Base-by-base conservation (phyloP, 2,888 invertebrate species). In the Bugula neritina region DNA sequence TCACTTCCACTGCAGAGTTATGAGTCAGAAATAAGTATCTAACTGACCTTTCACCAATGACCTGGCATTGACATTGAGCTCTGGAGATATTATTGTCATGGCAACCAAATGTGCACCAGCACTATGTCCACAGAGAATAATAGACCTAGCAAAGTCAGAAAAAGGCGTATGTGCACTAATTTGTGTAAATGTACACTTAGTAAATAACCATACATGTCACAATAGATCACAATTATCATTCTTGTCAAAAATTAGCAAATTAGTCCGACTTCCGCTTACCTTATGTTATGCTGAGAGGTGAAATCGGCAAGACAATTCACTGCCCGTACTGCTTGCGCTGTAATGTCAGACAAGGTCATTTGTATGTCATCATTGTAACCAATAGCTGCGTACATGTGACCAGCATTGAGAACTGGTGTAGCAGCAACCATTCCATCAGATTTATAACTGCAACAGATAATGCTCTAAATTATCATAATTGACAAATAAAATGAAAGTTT, bases 91-190 rank as follows among this genome's bases (percentile, higher is more conserved):
- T 21, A 34, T 34, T 5, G 27, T 10, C 63, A 63, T 63, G 63
- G 34, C 27, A 63, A 63, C 63, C 10, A 63, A 31, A 31, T 63
- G 63, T 10, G 63, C 63, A 25, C 63, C 63, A 25, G 63, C 63
- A 63, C 5, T 13, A 34, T 63, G 63, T 31, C 63, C 63, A 13
- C 31, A 63, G 27, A 63, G 31, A 13, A 63, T 27, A 31, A 63
- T 31, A 31, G 63, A 63, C 3, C 63, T 63, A 27, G 10, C 5
- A 57, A 52, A 52, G 52, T 13, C 13, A 52, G 17, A 52, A 17
- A 10, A 52, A 52, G 13, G 21, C 52, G 21, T 52, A n/a, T n/a
- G n/a, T n/a, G n/a, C n/a, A n/a, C n/a, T n/a, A n/a, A n/a, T n/a
- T n/a, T n/a, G n/a, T n/a, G n/a, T n/a, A n/a, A n/a, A n/a, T n/a